Evolutionary conservation across 2,797 vertebrate genomes (phyloP), one percentile per base, ranked within the genome.

Genomic region (Graptemys geographica): DNA sequence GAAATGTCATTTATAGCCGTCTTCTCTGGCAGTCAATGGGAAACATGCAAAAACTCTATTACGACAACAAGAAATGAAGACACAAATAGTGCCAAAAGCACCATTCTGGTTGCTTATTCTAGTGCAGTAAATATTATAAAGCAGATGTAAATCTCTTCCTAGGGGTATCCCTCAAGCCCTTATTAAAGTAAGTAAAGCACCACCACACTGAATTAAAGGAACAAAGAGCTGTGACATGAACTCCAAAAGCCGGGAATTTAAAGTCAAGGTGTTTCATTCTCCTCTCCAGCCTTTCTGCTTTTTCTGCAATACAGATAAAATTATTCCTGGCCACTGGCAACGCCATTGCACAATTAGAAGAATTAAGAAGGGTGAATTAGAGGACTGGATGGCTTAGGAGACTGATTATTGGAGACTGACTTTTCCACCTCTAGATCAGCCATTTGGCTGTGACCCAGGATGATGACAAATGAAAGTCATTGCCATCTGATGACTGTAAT

Each of bases 101-200:
- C 44, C 74, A 15, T 15, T 78, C 16, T 8, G 25, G 27, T 28
- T 8, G 27, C 41, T 78, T 49, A 28, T 59, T 92, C 51, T 90
- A 93, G 56, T 56, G 83, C 93, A 87, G 25, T 23, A 52, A 79
- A 7, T 95, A 56, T 83, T 86, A 79, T 76, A 55, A 31, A 89
- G 83, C 69, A 94, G 93, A 80, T 91, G 69, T 59, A 56, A 47
- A 86, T 95, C 79, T 92, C 0, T 87, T 96, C 92, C 92, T 83
- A n/a, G 51, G n/a, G 74, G 47, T 33, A 76, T 84, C 56, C 12
- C 41, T 59, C 28, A 31, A 12, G 79, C 16, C 33, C n/a, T 96
- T 94, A 81, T 80, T 90, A 80, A 49, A 86, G 81, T 79, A 93
- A 92, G 79, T 86, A 95, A 91, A 89, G 81, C 0, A 4, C 85